Evolutionary conservation across 2,888 invertebrate genomes (phyloP).

Genomic region (Eudasyphora cyanicolor): DNA sequence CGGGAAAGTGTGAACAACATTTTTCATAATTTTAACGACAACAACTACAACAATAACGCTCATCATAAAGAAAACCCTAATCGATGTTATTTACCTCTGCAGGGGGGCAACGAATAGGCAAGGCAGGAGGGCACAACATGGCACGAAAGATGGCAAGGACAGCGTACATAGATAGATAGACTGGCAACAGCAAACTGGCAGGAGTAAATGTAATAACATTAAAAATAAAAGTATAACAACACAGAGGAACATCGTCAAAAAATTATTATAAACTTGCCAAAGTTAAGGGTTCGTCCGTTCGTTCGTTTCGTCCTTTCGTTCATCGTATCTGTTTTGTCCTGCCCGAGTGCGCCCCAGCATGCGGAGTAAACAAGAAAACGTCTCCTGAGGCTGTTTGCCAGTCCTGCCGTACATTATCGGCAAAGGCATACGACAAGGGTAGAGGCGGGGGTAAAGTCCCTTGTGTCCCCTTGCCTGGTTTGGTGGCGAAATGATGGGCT

Average conservation of each 20-base stretch:
- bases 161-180: slow-evolving; percentile 12
- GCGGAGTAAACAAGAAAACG: slow-evolving; percentile 68
- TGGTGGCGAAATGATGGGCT: background rate
- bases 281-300: slow-evolving; percentile 61
- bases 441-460: slow-evolving; percentile 48
- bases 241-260: slow-evolving; percentile 31
- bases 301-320: background rate
- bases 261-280: slow-evolving; percentile 64
- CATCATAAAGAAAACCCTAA: slow-evolving; percentile 64
- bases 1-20: slow-evolving; percentile 77
- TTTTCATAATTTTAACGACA: slow-evolving; percentile 77
- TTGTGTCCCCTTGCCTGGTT: slow-evolving; percentile 1
- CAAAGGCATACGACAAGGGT: slow-evolving; percentile 26
- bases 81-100: slow-evolving; percentile 75
- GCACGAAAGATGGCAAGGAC: background rate
- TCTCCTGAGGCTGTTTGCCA: slow-evolving; percentile 72
- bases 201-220: slow-evolving; percentile 61
- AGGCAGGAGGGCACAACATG: background rate
- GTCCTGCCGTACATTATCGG: slow-evolving; percentile 52
- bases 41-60: slow-evolving; percentile 72
- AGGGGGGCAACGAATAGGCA: slow-evolving; percentile 68
- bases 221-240: slow-evolving; percentile 54
- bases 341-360: slow-evolving; percentile 8
- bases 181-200: slow-evolving; percentile 27
- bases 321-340: background rate